Evolutionary conservation across 1,140 invertebrate species (phyloP).

Genomic region (Panagrolaimus sp.): DNA sequence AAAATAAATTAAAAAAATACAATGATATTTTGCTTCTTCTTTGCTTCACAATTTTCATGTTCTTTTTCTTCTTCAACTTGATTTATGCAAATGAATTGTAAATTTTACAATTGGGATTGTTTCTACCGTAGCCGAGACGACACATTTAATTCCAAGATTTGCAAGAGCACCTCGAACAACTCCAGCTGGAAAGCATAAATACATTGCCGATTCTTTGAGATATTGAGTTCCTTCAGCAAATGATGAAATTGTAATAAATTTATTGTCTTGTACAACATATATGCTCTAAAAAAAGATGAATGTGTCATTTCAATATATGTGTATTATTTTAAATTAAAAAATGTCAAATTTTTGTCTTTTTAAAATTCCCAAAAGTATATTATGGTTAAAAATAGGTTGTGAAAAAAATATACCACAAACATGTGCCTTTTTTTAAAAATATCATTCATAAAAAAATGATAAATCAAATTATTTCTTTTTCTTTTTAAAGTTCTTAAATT

Average conservation of each 20-base stretch:
- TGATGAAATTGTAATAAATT: slow-evolving; percentile 80
- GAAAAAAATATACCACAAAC: too few relatives aligned
- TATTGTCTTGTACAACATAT: slow-evolving; percentile 94
- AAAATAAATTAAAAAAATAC: slow-evolving; percentile 8
- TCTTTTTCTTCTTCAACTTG: not conserved
- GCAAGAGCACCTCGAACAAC: slow-evolving; percentile 85
- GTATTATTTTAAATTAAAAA: too few relatives aligned
- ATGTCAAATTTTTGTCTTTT: too few relatives aligned
- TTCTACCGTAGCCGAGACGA: slow-evolving; percentile 87
- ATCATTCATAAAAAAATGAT: slow-evolving; percentile 21
- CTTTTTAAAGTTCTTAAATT: not conserved
- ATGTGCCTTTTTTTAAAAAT: slow-evolving; percentile 11
- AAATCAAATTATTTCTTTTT: slow-evolving; percentile 15
- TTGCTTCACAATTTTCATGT: not conserved
- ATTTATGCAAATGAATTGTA: slow-evolving; percentile 61
- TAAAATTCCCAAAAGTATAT: too few relatives aligned
- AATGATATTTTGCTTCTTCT: not conserved
- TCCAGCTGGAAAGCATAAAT: slow-evolving; percentile 90
- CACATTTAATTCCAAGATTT: slow-evolving; percentile 84
- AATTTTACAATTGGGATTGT: slow-evolving; percentile 86
- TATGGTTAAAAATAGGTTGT: too few relatives aligned
- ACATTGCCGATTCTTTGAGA: slow-evolving; percentile 80
- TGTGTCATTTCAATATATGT: too few relatives aligned
- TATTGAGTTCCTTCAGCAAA: slow-evolving; percentile 84
- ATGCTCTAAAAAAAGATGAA: slow-evolving; percentile 68